Percentiles rank a stretch among this genome's conserved stretches.
Conservation (phyloP, 2,113 vertebrate genomes). For the Struthio camelus region DNA sequence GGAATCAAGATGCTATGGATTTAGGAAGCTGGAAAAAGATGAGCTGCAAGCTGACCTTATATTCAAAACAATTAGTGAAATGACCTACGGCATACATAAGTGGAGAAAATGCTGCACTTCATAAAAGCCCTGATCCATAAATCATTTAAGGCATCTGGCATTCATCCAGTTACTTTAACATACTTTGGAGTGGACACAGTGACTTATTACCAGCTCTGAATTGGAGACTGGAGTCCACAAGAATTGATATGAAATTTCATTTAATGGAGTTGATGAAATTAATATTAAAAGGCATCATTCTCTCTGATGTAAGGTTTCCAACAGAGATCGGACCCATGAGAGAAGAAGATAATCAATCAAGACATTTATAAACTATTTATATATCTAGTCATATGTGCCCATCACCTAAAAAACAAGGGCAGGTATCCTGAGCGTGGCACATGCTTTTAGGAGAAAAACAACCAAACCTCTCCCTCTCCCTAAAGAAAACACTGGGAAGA, state of each 20-base stretch:
- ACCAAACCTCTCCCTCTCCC: background rate
- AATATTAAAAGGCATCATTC: background rate
- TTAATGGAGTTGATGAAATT: conserved; percentile 38
- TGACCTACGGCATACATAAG: background rate
- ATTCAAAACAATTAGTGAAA: background rate
- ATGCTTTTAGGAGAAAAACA: rapidly evolving
- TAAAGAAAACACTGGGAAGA: background rate
- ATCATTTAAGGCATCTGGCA: conserved; percentile 15
- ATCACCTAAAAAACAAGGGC: background rate
- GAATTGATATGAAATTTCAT: conserved; percentile 30
- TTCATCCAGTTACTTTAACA: conserved; percentile 34
- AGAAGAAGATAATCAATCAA: background rate
- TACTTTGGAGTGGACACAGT: background rate
- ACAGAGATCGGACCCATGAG: background rate
- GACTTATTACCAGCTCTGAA: conserved; percentile 28
- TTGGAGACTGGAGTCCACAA: background rate
- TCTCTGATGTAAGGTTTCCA: background rate
- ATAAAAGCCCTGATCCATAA: conserved; percentile 33
- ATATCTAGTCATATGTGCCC: background rate
- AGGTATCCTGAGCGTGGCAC: background rate
- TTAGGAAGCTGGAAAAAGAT: background rate
- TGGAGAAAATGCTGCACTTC: background rate
- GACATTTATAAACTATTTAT: background rate
- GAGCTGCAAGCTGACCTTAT: background rate
- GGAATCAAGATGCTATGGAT: background rate